Evolutionary conservation across 2,888 invertebrate genomes (phyloP).

Genomic region (Tipula helvola): DNA sequence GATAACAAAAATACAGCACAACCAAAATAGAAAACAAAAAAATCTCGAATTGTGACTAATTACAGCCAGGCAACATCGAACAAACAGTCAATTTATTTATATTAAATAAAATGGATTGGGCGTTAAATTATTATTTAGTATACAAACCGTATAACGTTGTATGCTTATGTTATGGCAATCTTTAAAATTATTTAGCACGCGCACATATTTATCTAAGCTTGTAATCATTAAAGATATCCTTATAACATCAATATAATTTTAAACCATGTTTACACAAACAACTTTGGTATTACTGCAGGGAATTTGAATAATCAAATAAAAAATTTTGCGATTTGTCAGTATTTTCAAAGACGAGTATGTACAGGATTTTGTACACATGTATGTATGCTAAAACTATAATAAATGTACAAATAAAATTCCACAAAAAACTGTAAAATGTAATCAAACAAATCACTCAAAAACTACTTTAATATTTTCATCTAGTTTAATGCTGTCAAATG

Average conservation of each 20-base stretch:
- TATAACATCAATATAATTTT: no score
- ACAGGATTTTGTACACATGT: neutral
- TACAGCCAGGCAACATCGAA: neutral
- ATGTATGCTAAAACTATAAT: neutral
- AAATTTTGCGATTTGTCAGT: no score
- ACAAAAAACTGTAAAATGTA: neutral
- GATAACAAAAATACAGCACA: neutral
- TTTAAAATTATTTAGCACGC: no score
- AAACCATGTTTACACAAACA: no score
- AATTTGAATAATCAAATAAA: no score
- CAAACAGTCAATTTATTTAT: neutral
- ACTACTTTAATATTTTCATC: neutral
- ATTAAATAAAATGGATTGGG: neutral
- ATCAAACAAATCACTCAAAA: neutral
- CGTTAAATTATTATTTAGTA: neutral
- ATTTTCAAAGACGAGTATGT: no score
- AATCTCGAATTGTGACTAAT: neutral
- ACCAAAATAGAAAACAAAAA: neutral
- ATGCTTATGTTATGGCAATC: no score
- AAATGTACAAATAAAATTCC: neutral
- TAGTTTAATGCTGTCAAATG: neutral
- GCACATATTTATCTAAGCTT: no score
- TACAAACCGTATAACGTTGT: neutral
- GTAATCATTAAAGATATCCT: no score
- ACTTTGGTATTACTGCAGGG: no score